These are phyloP conservation scores for Eospalax fontanierii DNA, from an alignment of 2,797 vertebrate genomes.

Conservation along the genomic window DNA sequence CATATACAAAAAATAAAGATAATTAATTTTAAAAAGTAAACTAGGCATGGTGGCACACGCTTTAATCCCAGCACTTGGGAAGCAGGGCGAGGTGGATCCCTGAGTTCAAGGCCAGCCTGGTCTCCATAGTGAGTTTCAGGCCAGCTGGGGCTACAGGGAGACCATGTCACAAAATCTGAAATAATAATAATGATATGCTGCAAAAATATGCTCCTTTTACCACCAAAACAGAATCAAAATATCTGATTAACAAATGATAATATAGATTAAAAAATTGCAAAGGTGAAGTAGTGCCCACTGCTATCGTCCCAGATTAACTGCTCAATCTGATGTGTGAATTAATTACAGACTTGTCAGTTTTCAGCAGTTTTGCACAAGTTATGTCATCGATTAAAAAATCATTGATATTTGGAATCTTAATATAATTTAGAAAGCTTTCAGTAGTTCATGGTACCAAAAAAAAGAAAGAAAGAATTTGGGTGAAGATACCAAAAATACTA, in stretches of 20 bases:
- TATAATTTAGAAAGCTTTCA: slow-evolving; percentile 66
- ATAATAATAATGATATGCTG: background rate
- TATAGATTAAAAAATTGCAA: background rate
- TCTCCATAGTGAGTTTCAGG: too few relatives aligned
- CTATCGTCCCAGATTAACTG: background rate
- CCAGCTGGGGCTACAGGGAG: too few relatives aligned
- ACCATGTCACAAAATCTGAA: too few relatives aligned
- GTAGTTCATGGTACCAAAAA: slow-evolving; percentile 48
- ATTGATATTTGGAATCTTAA: slow-evolving; percentile 49
- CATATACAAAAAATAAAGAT: too few relatives aligned
- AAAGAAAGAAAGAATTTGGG: slow-evolving; percentile 50
- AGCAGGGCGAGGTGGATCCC: too few relatives aligned
- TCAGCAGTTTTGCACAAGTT: slow-evolving; percentile 53
- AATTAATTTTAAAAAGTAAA: too few relatives aligned
- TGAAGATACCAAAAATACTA: slow-evolving; percentile 25
- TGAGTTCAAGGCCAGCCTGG: too few relatives aligned
- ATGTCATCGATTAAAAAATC: slow-evolving; percentile 58
- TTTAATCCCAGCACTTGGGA: too few relatives aligned
- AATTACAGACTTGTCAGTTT: slow-evolving; percentile 46
- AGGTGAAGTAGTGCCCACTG: slow-evolving; percentile 33
- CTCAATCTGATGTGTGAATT: slow-evolving; percentile 42
- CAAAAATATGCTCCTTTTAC: slow-evolving; percentile 10
- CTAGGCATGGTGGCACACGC: too few relatives aligned
- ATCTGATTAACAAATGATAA: slow-evolving; percentile 37
- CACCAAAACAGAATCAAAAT: slow-evolving; percentile 25